phyloP scores from a whole-genome alignment of 1,140 invertebrate genomes.

The Drosophila bifasciata region DNA sequence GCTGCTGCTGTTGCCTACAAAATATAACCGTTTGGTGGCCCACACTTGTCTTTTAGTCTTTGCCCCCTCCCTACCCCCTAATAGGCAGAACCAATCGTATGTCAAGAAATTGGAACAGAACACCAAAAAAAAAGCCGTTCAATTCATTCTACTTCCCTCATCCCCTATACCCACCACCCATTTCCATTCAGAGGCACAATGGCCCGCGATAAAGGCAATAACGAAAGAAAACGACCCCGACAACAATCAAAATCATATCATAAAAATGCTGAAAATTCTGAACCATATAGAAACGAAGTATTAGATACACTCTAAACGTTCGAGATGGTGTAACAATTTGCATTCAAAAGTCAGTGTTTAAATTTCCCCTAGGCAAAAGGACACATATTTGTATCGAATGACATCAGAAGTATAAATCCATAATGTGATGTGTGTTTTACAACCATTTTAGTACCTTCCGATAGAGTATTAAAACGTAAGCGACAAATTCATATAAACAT shows the following conservation, averaged over 20 bases:
- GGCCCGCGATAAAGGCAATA: constrained; percentile 23
- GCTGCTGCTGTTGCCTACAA: neutral
- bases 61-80: neutral
- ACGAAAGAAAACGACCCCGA: constrained; percentile 11
- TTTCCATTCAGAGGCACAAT: too few relatives aligned
- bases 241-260: constrained; percentile 33
- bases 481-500: constrained; percentile 14
- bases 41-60: constrained; percentile 14
- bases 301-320: too few relatives aligned
- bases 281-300: too few relatives aligned
- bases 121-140: constrained; percentile 45
- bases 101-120: constrained; percentile 46
- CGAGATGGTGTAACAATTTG: too few relatives aligned
- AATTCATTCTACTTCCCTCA: too few relatives aligned
- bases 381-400: too few relatives aligned
- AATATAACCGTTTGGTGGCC: constrained; percentile 29
- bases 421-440: too few relatives aligned
- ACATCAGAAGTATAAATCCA: too few relatives aligned
- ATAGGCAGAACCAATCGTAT: constrained; percentile 49
- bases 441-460: too few relatives aligned
- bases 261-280: neutral
- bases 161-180: too few relatives aligned
- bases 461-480: constrained; percentile 26
- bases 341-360: too few relatives aligned
- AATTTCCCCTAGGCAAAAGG: too few relatives aligned